Evolutionary conservation across 2,888 invertebrate genomes (phyloP), one percentile per base, ranked within the genome.

Genomic region (Eristalinus aeneus): DNA sequence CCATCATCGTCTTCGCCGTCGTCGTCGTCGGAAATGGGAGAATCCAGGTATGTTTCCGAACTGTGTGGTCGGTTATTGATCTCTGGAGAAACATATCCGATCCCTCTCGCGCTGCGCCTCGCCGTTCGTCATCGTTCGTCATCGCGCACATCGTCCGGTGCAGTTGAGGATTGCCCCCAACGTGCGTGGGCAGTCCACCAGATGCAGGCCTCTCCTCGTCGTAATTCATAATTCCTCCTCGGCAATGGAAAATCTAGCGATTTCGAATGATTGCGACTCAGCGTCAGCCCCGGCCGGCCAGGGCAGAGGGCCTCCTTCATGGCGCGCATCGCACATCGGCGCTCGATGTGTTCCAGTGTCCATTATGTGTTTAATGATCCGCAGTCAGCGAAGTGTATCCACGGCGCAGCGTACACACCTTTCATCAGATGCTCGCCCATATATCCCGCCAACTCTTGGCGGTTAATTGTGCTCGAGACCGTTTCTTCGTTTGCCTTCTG

Each of bases 1-100:
- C 63, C 53, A 10, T 63, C 72, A 12, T 36, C 65, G 36, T 65
- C 36, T 22, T 74, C 46, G 1, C 39, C 67, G 65, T 71, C 34
- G 58, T 78, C 56, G 16, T 61, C 72, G 68, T 80, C 80, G 86
- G 82, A 82, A 86, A 86, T 86, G 86, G 86, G 86, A 74, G 23
- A 69, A 78, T 69, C 81, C 82, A 86, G 81, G 81, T 78, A 86
- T 58, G 73, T 85, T 77, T 77, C 83, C 56, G 64, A 86, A 86
- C 86, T 86, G 86, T 86, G 86, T 86, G 86, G 86, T 86, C 86
- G 86, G 86, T 86, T 86, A 86, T 86, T 86, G 86, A 86, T 86
- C 86, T 86, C 32, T 65, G 53, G 46, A 53, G 39, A 65, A 69
- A 77, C 58, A 74, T 58, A 80, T 68, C 68, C 72, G 61, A 23